phyloP scores from a whole-genome alignment of 2,888 invertebrate genomes.

The Catonia carolina region DNA sequence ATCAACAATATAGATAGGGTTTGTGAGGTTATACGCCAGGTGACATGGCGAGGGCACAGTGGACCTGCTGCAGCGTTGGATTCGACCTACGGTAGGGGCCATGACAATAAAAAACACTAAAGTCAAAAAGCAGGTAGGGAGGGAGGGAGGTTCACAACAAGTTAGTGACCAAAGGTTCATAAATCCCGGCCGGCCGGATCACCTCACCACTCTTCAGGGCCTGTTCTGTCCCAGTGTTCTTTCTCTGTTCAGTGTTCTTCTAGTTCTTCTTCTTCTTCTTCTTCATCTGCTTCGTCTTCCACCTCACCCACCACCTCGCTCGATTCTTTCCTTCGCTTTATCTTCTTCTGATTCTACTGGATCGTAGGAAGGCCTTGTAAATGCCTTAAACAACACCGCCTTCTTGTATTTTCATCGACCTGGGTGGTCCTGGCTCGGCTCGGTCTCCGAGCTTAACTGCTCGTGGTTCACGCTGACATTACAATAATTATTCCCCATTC shows the following conservation, averaged over 20 bases:
- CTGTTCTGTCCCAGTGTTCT: too few relatives aligned
- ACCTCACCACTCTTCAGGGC: too few relatives aligned
- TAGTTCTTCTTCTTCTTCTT: too few relatives aligned
- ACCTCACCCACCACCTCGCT: too few relatives aligned
- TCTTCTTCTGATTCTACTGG: background rate
- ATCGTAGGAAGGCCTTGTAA: constrained; percentile 7
- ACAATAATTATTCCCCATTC: constrained; percentile 5
- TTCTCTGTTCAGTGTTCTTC: too few relatives aligned
- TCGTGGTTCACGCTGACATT: constrained; percentile 9
- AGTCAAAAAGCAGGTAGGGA: background rate
- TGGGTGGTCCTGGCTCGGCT: constrained; percentile 4
- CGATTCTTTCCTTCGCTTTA: too few relatives aligned
- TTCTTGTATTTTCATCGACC: constrained; percentile 1
- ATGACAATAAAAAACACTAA: background rate
- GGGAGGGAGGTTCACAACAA: background rate
- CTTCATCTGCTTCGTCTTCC: too few relatives aligned
- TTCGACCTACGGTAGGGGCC: too few relatives aligned
- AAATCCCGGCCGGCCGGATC: constrained; percentile 5
- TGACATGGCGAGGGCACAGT: too few relatives aligned
- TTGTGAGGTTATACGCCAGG: too few relatives aligned
- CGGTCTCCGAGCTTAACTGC: background rate
- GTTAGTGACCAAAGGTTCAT: constrained; percentile 4
- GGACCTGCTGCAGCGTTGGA: too few relatives aligned
- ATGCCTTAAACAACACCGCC: constrained; percentile 1
- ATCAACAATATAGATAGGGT: too few relatives aligned